phyloP scores from a whole-genome alignment of 1,140 invertebrate species.

The Hyposmocoma kahamanoa region DNA sequence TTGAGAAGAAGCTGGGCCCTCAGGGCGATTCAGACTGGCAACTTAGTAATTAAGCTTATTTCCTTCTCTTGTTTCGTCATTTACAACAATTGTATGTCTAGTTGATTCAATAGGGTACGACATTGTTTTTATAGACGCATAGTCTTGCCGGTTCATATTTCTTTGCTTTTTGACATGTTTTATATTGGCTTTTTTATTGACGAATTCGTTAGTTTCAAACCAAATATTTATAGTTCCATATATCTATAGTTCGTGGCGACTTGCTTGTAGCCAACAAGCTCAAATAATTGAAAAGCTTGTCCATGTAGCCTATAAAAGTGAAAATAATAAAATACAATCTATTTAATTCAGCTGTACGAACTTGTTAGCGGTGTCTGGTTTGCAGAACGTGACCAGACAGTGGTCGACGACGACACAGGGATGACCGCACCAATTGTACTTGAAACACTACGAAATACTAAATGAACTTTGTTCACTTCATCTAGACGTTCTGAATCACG shows the following conservation, averaged over 20 bases:
- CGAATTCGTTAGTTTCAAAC: neutral
- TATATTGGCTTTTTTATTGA: no score
- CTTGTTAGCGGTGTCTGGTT: slow-evolving; percentile 62
- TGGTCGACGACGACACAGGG: slow-evolving; percentile 29
- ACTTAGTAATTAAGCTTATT: slow-evolving; percentile 72
- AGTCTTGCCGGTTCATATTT: no score
- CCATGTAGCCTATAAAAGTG: slow-evolving; percentile 39
- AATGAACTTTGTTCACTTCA: no score
- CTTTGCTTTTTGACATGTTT: neutral
- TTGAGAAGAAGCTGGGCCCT: slow-evolving; percentile 52
- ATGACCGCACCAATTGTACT: slow-evolving; percentile 45
- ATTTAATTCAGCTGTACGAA: slow-evolving; percentile 44
- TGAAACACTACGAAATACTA: no score
- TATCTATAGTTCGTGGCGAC: slow-evolving; percentile 3
- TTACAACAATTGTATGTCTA: slow-evolving; percentile 32
- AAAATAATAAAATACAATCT: slow-evolving; percentile 48
- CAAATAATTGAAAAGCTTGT: slow-evolving; percentile 47
- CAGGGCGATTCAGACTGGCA: slow-evolving; percentile 53
- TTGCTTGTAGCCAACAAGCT: slow-evolving; percentile 20
- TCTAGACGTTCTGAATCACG: no score
- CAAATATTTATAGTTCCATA: neutral
- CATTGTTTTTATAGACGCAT: neutral
- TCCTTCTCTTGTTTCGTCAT: slow-evolving; percentile 63
- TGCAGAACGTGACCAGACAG: slow-evolving; percentile 68
- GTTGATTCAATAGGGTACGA: slow-evolving; percentile 8